These are phyloP conservation scores for Sinonovacula constricta DNA, from an alignment of 1,140 invertebrate species.

Conservation along the genomic window DNA sequence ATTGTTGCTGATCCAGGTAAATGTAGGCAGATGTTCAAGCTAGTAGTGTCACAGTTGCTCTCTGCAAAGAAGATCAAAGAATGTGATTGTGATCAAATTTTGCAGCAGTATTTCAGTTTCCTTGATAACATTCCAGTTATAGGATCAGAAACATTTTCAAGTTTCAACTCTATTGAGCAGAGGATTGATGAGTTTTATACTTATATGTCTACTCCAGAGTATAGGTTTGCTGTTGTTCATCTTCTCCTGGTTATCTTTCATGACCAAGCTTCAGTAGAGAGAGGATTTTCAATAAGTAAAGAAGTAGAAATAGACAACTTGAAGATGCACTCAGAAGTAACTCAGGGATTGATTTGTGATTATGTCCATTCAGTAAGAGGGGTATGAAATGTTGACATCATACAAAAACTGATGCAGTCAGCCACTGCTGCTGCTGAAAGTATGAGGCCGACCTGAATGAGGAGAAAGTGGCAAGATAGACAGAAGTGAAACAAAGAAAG, in stretches of 20 bases:
- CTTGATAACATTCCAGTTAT: conserved; percentile 15
- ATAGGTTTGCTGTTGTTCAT: conserved; percentile 46
- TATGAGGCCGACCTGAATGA: too few species aligned
- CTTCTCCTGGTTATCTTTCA: conserved; percentile 56
- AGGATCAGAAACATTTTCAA: background rate
- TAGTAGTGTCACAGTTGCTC: background rate
- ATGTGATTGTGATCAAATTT: conserved; percentile 21
- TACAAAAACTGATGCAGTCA: too few species aligned
- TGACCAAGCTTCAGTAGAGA: conserved; percentile 62
- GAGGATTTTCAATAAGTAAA: conserved; percentile 63
- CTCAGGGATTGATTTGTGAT: too few species aligned
- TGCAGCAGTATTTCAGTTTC: conserved; percentile 7
- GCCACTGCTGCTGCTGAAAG: too few species aligned
- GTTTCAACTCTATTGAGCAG: conserved; percentile 3
- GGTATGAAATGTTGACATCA: too few species aligned
- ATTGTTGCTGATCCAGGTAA: conserved; percentile 6
- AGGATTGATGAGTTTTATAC: conserved; percentile 49
- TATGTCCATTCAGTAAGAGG: too few species aligned
- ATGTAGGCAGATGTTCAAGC: conserved; percentile 2
- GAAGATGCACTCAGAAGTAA: too few species aligned
- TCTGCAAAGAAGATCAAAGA: background rate
- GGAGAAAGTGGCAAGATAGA: too few species aligned
- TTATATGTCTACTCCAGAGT: background rate
- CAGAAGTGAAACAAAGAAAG: background rate
- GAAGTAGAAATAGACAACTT: conserved; percentile 27